A percentile compares a stretch with the other conserved stretches of the same genome.
These are phyloP conservation scores for Rhabdomys dilectus DNA, from an alignment of 2,113 vertebrate species.

Conservation along the genomic window DNA sequence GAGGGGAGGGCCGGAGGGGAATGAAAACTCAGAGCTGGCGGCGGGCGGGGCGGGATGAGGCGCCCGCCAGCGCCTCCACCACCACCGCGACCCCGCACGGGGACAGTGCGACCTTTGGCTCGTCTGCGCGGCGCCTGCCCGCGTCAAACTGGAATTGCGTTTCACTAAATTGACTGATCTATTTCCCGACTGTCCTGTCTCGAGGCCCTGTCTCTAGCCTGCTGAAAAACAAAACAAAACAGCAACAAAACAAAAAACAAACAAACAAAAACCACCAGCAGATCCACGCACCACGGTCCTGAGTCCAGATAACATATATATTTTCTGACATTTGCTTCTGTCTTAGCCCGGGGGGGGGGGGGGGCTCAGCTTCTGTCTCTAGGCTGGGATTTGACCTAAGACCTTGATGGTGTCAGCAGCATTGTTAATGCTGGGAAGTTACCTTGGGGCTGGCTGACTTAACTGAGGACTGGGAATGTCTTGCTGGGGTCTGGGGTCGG, in stretches of 20 bases:
- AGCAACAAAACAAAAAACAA: too few relatives aligned
- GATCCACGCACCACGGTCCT: background rate
- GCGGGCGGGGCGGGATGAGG: fast-evolving
- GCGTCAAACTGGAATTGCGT: background rate
- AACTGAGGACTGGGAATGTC: background rate
- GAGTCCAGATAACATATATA: background rate
- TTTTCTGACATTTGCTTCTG: background rate
- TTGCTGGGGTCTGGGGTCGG: background rate
- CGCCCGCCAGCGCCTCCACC: background rate
- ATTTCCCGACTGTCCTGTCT: slow-evolving; percentile 39
- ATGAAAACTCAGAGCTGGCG: slow-evolving; percentile 36
- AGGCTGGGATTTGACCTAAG: background rate
- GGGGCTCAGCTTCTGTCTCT: background rate
- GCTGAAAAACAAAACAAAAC: background rate
- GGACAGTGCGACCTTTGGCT: background rate
- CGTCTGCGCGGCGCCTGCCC: background rate
- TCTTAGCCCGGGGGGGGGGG: too few relatives aligned
- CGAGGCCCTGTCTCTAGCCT: background rate
- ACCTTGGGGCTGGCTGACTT: background rate
- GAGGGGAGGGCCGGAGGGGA: slow-evolving; percentile 57
- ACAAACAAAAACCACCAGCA: background rate
- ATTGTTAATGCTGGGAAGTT: background rate
- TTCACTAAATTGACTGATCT: slow-evolving; percentile 38
- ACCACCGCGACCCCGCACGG: background rate
- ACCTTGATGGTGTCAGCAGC: background rate